Conservation (phyloP, 2,797 vertebrate genomes). For the Semaprochilodus insignis region DNA sequence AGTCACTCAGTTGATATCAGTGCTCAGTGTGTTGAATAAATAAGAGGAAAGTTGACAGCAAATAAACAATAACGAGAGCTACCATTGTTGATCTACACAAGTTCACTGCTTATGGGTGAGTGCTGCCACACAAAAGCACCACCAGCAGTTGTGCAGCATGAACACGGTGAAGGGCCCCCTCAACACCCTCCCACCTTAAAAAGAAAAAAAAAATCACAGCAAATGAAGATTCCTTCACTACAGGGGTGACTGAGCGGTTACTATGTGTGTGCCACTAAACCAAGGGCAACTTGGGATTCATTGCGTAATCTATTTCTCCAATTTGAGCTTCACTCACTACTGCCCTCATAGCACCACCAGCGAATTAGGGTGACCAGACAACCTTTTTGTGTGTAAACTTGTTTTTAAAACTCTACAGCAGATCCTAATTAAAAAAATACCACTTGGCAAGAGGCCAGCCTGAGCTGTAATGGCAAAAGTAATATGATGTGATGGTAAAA, state of each 20-base stretch:
- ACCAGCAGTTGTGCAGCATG: neutral
- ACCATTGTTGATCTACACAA: neutral
- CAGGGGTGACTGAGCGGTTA: neutral
- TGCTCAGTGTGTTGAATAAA: neutral
- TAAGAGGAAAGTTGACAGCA: neutral
- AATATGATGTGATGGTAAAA: too few species aligned
- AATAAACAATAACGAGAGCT: neutral
- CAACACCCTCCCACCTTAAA: neutral
- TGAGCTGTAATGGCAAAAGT: too few species aligned
- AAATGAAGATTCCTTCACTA: neutral
- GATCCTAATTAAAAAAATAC: neutral
- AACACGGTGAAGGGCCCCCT: too few species aligned
- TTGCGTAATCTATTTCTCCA: conserved; percentile 1
- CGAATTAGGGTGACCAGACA: neutral
- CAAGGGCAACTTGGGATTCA: neutral
- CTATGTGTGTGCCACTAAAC: neutral
- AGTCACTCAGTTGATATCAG: neutral
- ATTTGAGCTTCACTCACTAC: neutral
- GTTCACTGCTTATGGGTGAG: neutral
- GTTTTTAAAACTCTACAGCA: neutral
- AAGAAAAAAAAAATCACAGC: neutral
- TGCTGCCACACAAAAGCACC: neutral
- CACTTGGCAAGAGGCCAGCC: too few species aligned
- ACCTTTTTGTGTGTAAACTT: too few species aligned
- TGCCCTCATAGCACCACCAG: neutral